A percentile compares a stretch with the other conserved stretches of the same genome.
Evolutionary conservation across 2,888 invertebrate species (phyloP).

Genomic region (Lasioglossum leucozonium): DNA sequence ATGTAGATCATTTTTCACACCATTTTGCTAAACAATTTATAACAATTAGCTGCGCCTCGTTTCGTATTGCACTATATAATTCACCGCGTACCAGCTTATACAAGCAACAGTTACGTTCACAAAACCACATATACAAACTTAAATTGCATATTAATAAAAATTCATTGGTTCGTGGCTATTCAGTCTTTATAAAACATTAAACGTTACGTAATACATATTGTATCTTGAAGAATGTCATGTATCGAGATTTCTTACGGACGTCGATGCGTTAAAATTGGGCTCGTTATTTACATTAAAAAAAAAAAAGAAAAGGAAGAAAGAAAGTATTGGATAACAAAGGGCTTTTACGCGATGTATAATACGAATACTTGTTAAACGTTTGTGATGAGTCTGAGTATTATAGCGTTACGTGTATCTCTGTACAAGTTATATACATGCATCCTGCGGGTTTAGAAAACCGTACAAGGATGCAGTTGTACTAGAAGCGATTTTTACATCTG

Average conservation of each 20-base stretch:
- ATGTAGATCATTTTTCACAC: neutral
- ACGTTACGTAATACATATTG: slow-evolving; percentile 60
- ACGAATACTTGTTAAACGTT: slow-evolving; percentile 49
- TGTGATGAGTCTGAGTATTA: slow-evolving; percentile 57
- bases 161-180: slow-evolving; percentile 75
- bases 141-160: slow-evolving; percentile 58
- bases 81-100: slow-evolving; percentile 40
- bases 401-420: slow-evolving; percentile 44
- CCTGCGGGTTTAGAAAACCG: slow-evolving; percentile 27
- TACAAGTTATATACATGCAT: slow-evolving; percentile 62
- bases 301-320: slow-evolving; percentile 22
- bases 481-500: neutral
- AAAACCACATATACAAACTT: slow-evolving; percentile 59
- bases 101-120: slow-evolving; percentile 42
- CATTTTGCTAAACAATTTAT: slow-evolving; percentile 9
- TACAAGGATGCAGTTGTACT: neutral
- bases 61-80: slow-evolving; percentile 44
- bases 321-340: slow-evolving; percentile 30
- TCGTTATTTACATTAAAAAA: slow-evolving; percentile 49
- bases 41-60: neutral
- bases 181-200: slow-evolving; percentile 77
- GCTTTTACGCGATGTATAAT: slow-evolving; percentile 31
- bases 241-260: slow-evolving; percentile 38
- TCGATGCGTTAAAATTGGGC: slow-evolving; percentile 29
- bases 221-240: slow-evolving; percentile 59